Conservation (phyloP, 2,113 vertebrate species). For the human region GRCh38 chr1:40238501-40239000, state of each 20-base stretch:
- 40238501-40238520: conserved; percentile 79
- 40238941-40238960: conserved; percentile 91
- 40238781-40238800: conserved; percentile 89
- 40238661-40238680: conserved; percentile 93
- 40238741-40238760: conserved; percentile 89
- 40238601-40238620: conserved; percentile 94
- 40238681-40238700: conserved; percentile 94
- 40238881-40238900: conserved; percentile 84
- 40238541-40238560: conserved; percentile 84
- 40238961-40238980: conserved; percentile 92
- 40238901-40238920: conserved; percentile 82
- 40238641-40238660: conserved; percentile 93
- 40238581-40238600: conserved; percentile 93
- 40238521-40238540: conserved; percentile 81
- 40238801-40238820: conserved; percentile 91
- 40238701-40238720: conserved; percentile 94
- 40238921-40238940: conserved; percentile 93
- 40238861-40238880: conserved; percentile 84
- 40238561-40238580: conserved; percentile 92
- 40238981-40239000: conserved; percentile 88
- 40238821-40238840: conserved; percentile 86
- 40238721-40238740: conserved; percentile 94
- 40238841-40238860: conserved; percentile 88
- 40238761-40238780: conserved; percentile 89
- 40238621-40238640: conserved; percentile 97